phyloP scores from a whole-genome alignment of 2,797 vertebrate genomes.

The Gymnodraco acuticeps region DNA sequence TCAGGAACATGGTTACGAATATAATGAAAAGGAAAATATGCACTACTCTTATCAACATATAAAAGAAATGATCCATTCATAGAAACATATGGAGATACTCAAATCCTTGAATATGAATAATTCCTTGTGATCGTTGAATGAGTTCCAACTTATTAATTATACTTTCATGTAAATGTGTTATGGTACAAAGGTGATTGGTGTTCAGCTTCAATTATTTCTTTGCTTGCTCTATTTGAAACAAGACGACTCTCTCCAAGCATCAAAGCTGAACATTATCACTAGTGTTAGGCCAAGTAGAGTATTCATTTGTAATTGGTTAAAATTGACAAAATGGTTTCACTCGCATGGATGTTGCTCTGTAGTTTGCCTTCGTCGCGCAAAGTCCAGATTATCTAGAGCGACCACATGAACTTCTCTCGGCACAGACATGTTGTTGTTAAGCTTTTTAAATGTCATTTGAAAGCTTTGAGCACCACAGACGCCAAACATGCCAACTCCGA shows the following conservation, averaged over 20 bases:
- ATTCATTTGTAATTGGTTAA: constrained; percentile 11
- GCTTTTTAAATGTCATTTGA: constrained; percentile 43
- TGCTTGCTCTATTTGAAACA: not conserved
- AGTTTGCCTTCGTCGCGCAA: constrained; percentile 24
- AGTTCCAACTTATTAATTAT: no score
- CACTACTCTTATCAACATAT: not conserved
- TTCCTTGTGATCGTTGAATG: no score
- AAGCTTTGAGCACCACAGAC: constrained; percentile 29
- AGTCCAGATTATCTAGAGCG: constrained; percentile 30
- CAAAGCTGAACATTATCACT: not conserved
- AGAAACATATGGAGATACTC: no score
- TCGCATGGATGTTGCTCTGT: constrained; percentile 10
- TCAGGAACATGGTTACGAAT: not conserved
- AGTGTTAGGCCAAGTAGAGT: not conserved
- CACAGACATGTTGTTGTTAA: constrained; percentile 20
- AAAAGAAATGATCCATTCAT: no score
- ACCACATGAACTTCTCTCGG: constrained; percentile 23
- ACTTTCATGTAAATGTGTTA: no score
- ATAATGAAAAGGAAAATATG: not conserved
- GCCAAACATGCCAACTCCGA: not conserved
- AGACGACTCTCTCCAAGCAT: not conserved
- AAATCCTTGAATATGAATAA: no score
- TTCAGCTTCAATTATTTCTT: not conserved
- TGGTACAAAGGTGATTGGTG: no score
- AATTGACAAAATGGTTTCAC: constrained; percentile 3